phyloP scores from a whole-genome alignment of 2,113 vertebrate species.

The Ailuropoda melanoleuca region DNA sequence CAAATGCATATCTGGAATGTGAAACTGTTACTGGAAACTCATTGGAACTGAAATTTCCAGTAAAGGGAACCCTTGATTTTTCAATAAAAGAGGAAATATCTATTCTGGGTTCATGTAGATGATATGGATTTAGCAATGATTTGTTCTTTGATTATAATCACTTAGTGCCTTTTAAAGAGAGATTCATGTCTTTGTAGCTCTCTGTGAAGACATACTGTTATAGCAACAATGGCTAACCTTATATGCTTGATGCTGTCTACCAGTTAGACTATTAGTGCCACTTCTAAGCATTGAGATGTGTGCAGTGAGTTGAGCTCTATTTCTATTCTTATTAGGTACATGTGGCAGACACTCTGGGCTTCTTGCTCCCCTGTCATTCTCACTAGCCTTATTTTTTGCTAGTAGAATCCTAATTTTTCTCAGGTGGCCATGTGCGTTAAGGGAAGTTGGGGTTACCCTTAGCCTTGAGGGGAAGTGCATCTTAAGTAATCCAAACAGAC shows the following conservation, averaged over 20 bases:
- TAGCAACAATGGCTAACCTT: background rate
- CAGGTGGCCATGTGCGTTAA: background rate
- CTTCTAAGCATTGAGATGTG: background rate
- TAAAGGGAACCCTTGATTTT: slow-evolving; percentile 73
- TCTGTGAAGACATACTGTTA: background rate
- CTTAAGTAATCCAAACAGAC: background rate
- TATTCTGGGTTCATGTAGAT: slow-evolving; percentile 43
- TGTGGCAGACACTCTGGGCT: background rate
- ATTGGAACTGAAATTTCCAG: slow-evolving; percentile 68
- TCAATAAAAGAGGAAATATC: slow-evolving; percentile 70
- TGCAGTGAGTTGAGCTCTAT: background rate
- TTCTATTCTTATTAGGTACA: background rate
- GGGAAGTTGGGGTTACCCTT: background rate
- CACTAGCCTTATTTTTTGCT: background rate
- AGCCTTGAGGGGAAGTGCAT: background rate
- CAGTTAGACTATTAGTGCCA: background rate
- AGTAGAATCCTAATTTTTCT: background rate
- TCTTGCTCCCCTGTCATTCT: background rate
- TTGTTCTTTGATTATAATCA: slow-evolving; percentile 66
- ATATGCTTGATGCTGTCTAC: background rate
- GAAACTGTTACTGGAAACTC: slow-evolving; percentile 80
- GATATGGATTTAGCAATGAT: slow-evolving; percentile 72
- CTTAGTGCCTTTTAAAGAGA: slow-evolving; percentile 62
- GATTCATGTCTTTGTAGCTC: slow-evolving; percentile 13
- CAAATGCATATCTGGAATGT: slow-evolving; percentile 66